Conservation (phyloP, 2,113 vertebrate genomes). For the Dicerorhinus sumatrensis region DNA sequence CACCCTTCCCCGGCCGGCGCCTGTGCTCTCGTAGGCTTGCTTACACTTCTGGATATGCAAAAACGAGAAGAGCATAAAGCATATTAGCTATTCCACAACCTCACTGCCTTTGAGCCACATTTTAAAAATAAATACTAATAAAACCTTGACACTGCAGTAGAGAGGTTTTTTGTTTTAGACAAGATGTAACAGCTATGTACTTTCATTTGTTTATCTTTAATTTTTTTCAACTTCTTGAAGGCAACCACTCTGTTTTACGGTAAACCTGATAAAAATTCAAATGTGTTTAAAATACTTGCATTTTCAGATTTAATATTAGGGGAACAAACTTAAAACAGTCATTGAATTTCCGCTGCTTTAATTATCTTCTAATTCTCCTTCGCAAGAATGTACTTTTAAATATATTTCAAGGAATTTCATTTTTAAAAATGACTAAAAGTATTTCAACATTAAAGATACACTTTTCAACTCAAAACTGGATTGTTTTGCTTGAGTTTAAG, state of each 20-base stretch:
- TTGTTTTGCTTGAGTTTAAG: background rate
- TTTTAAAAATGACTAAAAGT: background rate
- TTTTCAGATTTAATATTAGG: background rate
- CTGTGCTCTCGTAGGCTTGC: background rate
- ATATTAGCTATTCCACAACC: background rate
- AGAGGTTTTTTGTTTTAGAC: background rate
- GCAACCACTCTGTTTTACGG: background rate
- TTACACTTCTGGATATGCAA: background rate
- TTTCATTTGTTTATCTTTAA: background rate
- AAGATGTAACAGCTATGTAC: background rate
- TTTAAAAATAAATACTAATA: background rate
- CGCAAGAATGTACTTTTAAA: background rate
- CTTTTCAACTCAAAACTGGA: background rate
- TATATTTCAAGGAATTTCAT: conserved; percentile 1
- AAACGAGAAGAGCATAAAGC: background rate
- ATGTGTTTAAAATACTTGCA: background rate
- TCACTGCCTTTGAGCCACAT: background rate
- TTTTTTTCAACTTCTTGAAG: background rate
- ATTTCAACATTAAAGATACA: background rate
- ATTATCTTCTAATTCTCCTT: background rate
- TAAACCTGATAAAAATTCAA: background rate
- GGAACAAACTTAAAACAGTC: background rate
- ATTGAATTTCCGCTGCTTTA: background rate
- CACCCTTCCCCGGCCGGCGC: rapidly evolving
- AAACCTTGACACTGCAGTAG: background rate